phyloP scores from a whole-genome alignment of 2,113 vertebrate species.

The Malaclemys terrapin region DNA sequence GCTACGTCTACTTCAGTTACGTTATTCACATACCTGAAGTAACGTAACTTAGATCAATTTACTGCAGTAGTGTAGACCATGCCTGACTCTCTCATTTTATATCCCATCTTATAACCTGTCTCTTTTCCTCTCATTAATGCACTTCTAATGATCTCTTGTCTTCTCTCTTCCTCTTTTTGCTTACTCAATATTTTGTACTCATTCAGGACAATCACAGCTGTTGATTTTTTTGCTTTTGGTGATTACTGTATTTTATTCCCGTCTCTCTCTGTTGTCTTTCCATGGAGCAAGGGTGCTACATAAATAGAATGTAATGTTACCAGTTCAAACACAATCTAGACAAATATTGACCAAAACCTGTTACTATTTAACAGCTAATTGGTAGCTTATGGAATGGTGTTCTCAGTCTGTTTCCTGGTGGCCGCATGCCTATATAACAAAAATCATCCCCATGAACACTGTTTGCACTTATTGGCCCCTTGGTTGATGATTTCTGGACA shows the following conservation, averaged over 20 bases:
- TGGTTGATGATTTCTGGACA: not conserved
- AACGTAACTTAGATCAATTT: too few species aligned
- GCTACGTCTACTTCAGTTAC: too few species aligned
- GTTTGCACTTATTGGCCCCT: not conserved
- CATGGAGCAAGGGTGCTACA: not conserved
- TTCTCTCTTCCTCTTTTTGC: not conserved
- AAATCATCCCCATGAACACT: not conserved
- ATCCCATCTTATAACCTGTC: not conserved
- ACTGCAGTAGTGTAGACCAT: too few species aligned
- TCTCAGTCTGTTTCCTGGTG: not conserved
- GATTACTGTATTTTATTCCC: not conserved
- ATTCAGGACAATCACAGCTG: not conserved
- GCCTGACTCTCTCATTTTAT: not conserved
- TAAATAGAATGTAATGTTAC: not conserved
- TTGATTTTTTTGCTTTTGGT: not conserved
- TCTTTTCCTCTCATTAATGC: not conserved
- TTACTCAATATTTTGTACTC: not conserved
- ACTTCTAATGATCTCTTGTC: not conserved
- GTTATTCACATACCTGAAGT: too few species aligned
- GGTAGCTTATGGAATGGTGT: not conserved
- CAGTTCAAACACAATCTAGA: not conserved
- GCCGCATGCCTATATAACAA: not conserved
- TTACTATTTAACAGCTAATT: not conserved
- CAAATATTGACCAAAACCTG: not conserved
- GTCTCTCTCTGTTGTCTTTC: not conserved